Base-by-base conservation (phyloP, 2,113 vertebrate genomes). In the Strix uralensis region DNA sequence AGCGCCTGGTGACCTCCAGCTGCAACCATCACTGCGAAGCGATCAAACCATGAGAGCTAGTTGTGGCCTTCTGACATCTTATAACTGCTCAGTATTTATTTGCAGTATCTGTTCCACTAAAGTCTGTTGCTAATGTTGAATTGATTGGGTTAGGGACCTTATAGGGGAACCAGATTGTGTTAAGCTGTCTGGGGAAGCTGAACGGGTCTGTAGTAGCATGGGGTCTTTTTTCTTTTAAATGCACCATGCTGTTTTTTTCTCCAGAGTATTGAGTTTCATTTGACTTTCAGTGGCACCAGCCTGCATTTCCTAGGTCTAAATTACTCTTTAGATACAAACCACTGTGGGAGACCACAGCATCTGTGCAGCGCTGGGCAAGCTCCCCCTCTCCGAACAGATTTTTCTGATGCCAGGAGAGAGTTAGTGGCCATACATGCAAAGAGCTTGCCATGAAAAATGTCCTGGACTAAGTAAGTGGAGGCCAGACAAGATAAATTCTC, bases 121-220 rank as follows among this genome's bases (percentile, higher is more conserved):
- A 72, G 46, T 16, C 70, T 72, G 70, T 21, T 71, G 81, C 52
- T 92, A 81, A 86, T 67, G 70, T 27, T 46, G 54, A 13, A 54
- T 46, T 81, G 72, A 90, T 90, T 72, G 44, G 11, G 70, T 95
- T 95, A 90, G 86, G 29, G 63, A 86, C 57, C 80, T 71, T 16
- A 9, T 34, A 70, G 63, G 38, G 86, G 54, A 77, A 25, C 29
- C 86, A 67, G 77, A 86, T 90, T 72, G 75, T 9, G 29, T 92
- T 57, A 72, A 57, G 54, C 70, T 81, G 65, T 49, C 75, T 72
- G 59, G 70, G 70, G 59, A 66, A 86, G 40, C 70, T 61, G 81
- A 55, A 27, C 0, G 2, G 58, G 17, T 44, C 32, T 81, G 47
- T 51, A 66, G 34, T 29, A 18, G 23, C 9, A 25, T 22, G 44